phyloP scores from a whole-genome alignment of 2,113 vertebrate genomes.

The Hystrix brachyura region DNA sequence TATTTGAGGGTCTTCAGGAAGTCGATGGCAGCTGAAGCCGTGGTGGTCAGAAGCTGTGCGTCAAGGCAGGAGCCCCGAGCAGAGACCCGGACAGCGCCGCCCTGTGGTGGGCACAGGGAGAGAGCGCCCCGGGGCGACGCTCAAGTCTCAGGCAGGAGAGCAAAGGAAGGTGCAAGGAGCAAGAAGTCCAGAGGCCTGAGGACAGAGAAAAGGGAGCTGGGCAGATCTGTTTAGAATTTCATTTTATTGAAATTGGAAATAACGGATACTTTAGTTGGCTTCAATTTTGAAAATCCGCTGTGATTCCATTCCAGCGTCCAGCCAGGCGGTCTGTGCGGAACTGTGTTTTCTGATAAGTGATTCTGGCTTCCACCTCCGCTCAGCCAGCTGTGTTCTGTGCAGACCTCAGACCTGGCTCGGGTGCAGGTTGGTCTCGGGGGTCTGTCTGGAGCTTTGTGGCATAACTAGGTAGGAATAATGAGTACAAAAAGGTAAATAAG shows the following conservation, averaged over 20 bases:
- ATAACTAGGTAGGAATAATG: conserved; percentile 42
- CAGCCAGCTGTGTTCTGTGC: conserved; percentile 74
- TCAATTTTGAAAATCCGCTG: not conserved
- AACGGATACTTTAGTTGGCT: not conserved
- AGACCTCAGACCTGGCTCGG: conserved; percentile 80
- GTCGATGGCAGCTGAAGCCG: not conserved
- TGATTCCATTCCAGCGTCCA: conserved; percentile 55
- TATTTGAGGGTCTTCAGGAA: not conserved
- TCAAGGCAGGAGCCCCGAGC: not conserved
- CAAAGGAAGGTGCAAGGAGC: not conserved
- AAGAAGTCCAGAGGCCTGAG: not conserved
- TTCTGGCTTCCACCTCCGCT: conserved; percentile 60
- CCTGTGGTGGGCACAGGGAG: not conserved
- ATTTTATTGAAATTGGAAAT: not conserved
- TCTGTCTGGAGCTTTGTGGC: conserved; percentile 45
- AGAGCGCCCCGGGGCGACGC: not conserved
- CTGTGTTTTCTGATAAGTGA: conserved; percentile 39
- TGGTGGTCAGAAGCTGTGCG: not conserved
- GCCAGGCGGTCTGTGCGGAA: conserved; percentile 57
- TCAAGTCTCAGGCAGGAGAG: not conserved
- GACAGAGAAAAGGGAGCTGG: not conserved
- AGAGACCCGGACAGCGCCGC: too few relatives aligned
- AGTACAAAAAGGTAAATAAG: conserved; percentile 66
- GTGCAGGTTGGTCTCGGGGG: conserved; percentile 74
- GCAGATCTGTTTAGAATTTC: not conserved